A percentile compares a stretch with the other conserved stretches of the same genome.
These are phyloP conservation scores for Bradypodion pumilum DNA, from an alignment of 2,797 vertebrate genomes.

Conservation along the genomic window DNA sequence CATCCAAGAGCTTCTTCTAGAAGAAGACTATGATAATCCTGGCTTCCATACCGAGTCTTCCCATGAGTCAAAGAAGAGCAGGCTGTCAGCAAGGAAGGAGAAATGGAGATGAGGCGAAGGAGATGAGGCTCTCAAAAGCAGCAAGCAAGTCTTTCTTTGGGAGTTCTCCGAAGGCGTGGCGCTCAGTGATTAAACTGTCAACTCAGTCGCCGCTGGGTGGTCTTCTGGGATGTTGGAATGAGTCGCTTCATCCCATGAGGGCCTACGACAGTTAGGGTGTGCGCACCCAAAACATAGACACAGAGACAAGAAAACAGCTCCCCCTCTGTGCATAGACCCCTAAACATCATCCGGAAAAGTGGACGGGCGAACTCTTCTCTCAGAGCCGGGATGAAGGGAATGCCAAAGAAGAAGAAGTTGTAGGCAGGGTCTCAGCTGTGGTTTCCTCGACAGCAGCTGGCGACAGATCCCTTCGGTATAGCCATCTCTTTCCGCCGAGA, in stretches of 20 bases:
- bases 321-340: background rate
- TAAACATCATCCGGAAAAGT: background rate
- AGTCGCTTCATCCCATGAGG: background rate
- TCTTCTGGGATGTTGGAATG: background rate
- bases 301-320: background rate
- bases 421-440: background rate
- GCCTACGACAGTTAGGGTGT: fast-evolving
- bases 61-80: background rate
- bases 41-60: background rate
- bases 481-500: background rate
- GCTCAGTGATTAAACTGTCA: background rate
- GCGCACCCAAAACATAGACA: background rate
- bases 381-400: background rate
- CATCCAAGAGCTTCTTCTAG: background rate
- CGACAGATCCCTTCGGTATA: background rate
- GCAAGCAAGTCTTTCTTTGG: background rate
- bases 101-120: fast-evolving
- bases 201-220: background rate
- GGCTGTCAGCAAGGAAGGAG: background rate
- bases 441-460: slow-evolving; percentile 7
- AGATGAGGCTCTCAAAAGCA: too few species aligned
- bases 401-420: slow-evolving; percentile 17
- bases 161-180: background rate
- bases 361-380: background rate
- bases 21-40: background rate